Evolutionary conservation across 2,888 invertebrate genomes (phyloP).

Genomic region (Caenorhabditis afra): DNA sequence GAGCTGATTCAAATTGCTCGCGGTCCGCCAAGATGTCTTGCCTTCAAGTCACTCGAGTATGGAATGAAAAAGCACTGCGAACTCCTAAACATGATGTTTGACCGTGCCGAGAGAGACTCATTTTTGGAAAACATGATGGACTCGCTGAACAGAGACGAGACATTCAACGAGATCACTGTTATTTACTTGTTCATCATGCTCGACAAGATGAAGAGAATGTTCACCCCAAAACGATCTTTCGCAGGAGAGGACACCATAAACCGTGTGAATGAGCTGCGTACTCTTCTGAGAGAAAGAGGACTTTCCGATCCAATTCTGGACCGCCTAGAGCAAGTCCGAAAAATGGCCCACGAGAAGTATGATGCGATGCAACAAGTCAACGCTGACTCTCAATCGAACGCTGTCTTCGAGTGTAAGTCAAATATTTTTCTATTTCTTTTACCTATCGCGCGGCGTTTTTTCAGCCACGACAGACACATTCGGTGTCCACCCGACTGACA

Average conservation of each 20-base stretch:
- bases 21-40: slow-evolving; percentile 47
- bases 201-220: slow-evolving; percentile 38
- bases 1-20: slow-evolving; percentile 48
- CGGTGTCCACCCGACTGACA: slow-evolving; percentile 20
- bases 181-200: slow-evolving; percentile 47
- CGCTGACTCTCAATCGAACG: slow-evolving; percentile 47
- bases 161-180: slow-evolving; percentile 45
- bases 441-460: too few species aligned
- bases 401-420: slow-evolving; percentile 51
- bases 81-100: slow-evolving; percentile 40
- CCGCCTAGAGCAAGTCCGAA: slow-evolving; percentile 43
- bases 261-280: slow-evolving; percentile 25
- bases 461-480: slow-evolving; percentile 48
- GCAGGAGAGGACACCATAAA: slow-evolving; percentile 8
- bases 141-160: slow-evolving; percentile 28
- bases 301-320: slow-evolving; percentile 28
- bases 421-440: too few species aligned
- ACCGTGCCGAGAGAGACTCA: slow-evolving; percentile 37
- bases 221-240: slow-evolving; percentile 27
- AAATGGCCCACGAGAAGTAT: slow-evolving; percentile 44
- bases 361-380: slow-evolving; percentile 12
- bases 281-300: slow-evolving; percentile 13
- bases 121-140: slow-evolving; percentile 37
- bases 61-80: slow-evolving; percentile 60
- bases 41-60: slow-evolving; percentile 50